Evolutionary conservation across 2,113 vertebrate genomes (phyloP).

Genomic region (Carettochelys insculpta): DNA sequence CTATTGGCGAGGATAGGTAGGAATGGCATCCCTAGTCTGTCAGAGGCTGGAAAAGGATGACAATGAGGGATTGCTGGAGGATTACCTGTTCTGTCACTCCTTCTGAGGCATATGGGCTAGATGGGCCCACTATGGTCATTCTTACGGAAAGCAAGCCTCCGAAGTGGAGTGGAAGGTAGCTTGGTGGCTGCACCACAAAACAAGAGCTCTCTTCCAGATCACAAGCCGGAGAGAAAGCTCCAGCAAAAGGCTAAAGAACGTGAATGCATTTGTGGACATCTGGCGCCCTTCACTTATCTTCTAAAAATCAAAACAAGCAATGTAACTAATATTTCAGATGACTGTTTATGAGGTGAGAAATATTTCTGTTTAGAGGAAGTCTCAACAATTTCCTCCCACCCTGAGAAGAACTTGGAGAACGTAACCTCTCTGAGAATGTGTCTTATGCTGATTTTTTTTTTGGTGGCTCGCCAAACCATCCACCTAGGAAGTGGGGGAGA

Average conservation of each 20-base stretch:
- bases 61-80: too few relatives aligned
- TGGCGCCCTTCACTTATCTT: not conserved
- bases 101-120: too few relatives aligned
- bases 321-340: constrained; percentile 1
- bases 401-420: not conserved
- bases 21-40: too few relatives aligned
- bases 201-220: constrained; percentile 21
- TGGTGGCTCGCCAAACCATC: too few relatives aligned
- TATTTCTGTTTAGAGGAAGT: not conserved
- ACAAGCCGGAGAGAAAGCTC: not conserved
- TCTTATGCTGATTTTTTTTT: not conserved
- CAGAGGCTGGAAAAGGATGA: too few relatives aligned
- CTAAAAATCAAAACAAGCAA: not conserved
- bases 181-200: not conserved
- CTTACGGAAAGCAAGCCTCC: not conserved
- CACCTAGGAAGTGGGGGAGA: too few relatives aligned
- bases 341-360: not conserved
- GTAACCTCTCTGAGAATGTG: too few relatives aligned
- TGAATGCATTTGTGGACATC: accelerated
- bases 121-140: too few relatives aligned
- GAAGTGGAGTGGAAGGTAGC: not conserved
- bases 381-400: constrained; percentile 13
- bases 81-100: too few relatives aligned
- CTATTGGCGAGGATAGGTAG: too few relatives aligned
- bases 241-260: constrained; percentile 2